Evolutionary conservation across 2,888 invertebrate genomes (phyloP).

Genomic region (Ormyrus labotus): DNA sequence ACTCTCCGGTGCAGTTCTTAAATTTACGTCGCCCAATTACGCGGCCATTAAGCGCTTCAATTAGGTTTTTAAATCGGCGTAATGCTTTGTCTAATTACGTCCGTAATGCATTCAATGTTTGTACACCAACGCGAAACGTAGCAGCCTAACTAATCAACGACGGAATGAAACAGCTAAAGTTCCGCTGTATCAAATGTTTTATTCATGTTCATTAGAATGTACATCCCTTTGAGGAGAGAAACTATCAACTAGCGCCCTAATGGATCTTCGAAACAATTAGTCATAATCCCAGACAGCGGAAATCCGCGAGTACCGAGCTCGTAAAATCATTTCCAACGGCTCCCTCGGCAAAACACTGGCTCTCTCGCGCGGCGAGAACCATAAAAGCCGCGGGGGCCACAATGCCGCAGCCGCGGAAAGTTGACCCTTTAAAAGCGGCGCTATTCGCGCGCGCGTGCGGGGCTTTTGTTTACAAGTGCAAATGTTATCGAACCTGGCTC

Average conservation of each 20-base stretch:
- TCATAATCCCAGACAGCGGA: slow-evolving; percentile 40
- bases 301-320: slow-evolving; percentile 10
- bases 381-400: not conserved
- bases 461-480: too few species aligned
- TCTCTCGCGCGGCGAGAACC: not conserved
- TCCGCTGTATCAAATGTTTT: slow-evolving; percentile 8
- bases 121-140: too few species aligned
- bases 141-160: too few species aligned
- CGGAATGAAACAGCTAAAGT: slow-evolving; percentile 3
- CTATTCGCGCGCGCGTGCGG: too few species aligned
- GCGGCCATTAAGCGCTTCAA: too few species aligned
- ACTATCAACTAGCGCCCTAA: slow-evolving; percentile 19
- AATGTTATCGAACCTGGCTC: slow-evolving; percentile 28
- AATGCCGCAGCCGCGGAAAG: not conserved
- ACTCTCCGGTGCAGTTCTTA: not conserved
- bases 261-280: slow-evolving; percentile 43
- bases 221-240: slow-evolving; percentile 2
- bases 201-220: slow-evolving; percentile 43
- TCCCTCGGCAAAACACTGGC: not conserved
- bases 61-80: too few species aligned
- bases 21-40: too few species aligned
- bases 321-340: slow-evolving; percentile 15
- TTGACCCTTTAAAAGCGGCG: not conserved
- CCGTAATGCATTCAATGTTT: too few species aligned
- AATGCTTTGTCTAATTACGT: too few species aligned